phyloP scores from a whole-genome alignment of 2,113 vertebrate genomes.

The Crypturellus undulatus region DNA sequence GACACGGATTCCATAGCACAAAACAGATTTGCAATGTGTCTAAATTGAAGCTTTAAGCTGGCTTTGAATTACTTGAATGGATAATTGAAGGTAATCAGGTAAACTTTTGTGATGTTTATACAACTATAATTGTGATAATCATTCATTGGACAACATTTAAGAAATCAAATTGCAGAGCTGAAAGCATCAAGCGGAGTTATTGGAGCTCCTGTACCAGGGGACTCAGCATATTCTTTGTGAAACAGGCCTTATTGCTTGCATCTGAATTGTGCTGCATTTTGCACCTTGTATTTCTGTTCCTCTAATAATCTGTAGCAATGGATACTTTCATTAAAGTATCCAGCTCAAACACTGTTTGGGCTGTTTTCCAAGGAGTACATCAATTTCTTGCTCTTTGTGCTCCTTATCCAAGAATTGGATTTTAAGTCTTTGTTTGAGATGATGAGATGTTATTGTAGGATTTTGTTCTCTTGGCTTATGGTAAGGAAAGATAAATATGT shows the following conservation, averaged over 20 bases:
- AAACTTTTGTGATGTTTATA: slow-evolving; percentile 31
- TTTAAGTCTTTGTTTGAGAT: neutral
- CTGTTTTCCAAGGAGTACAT: neutral
- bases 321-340: neutral
- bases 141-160: slow-evolving; percentile 1
- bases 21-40: neutral
- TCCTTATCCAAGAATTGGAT: neutral
- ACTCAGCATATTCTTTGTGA: accelerated
- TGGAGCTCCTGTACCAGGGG: neutral
- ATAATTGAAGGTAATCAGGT: slow-evolving; percentile 43
- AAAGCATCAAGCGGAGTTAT: neutral
- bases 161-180: neutral
- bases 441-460: neutral
- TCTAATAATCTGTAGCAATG: neutral
- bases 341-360: too few relatives aligned
- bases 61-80: neutral
- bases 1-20: neutral
- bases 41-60: neutral
- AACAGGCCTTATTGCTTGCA: neutral
- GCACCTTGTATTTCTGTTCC: neutral
- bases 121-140: slow-evolving; percentile 27
- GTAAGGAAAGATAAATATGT: neutral
- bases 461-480: neutral
- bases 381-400: neutral
- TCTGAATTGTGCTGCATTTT: neutral